Evolutionary conservation across 2,113 vertebrate species (phyloP).

Genomic region (Clarias batrachus): DNA sequence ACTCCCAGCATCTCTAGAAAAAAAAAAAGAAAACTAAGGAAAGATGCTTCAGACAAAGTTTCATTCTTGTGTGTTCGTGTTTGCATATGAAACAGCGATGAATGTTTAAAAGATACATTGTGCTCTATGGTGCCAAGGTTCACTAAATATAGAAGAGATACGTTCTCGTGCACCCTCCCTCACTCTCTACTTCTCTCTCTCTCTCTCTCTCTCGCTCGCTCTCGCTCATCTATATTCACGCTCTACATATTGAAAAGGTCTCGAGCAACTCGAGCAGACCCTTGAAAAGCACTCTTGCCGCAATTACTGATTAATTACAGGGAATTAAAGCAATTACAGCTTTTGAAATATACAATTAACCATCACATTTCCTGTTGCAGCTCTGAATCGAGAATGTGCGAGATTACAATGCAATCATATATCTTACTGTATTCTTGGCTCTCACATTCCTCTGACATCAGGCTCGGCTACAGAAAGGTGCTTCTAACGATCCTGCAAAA

Average conservation of each 20-base stretch:
- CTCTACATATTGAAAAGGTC: slow-evolving; percentile 75
- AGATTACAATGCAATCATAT: slow-evolving; percentile 71
- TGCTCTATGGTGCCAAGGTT: slow-evolving; percentile 48
- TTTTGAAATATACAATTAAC: slow-evolving; percentile 82
- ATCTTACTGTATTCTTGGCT: slow-evolving; percentile 33
- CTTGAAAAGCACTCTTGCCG: slow-evolving; percentile 71
- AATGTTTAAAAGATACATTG: slow-evolving; percentile 65
- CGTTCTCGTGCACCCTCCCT: slow-evolving; percentile 20
- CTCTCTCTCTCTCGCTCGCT: slow-evolving; percentile 54
- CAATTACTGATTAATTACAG: slow-evolving; percentile 84
- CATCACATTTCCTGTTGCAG: slow-evolving; percentile 73
- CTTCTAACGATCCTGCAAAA: not conserved
- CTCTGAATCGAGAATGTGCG: slow-evolving; percentile 59
- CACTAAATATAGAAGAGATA: slow-evolving; percentile 57
- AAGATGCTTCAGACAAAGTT: not conserved
- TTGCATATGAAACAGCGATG: slow-evolving; percentile 52
- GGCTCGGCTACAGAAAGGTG: slow-evolving; percentile 18
- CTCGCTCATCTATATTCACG: slow-evolving; percentile 76
- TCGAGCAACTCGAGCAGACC: slow-evolving; percentile 67
- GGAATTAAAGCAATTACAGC: slow-evolving; percentile 82
- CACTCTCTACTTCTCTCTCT: slow-evolving; percentile 23
- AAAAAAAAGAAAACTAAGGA: not conserved
- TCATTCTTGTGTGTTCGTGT: slow-evolving; percentile 11
- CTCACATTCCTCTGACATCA: slow-evolving; percentile 10
- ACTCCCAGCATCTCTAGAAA: slow-evolving; percentile 21